Conservation (phyloP, 2,888 invertebrate genomes). For the Panopea generosa region DNA sequence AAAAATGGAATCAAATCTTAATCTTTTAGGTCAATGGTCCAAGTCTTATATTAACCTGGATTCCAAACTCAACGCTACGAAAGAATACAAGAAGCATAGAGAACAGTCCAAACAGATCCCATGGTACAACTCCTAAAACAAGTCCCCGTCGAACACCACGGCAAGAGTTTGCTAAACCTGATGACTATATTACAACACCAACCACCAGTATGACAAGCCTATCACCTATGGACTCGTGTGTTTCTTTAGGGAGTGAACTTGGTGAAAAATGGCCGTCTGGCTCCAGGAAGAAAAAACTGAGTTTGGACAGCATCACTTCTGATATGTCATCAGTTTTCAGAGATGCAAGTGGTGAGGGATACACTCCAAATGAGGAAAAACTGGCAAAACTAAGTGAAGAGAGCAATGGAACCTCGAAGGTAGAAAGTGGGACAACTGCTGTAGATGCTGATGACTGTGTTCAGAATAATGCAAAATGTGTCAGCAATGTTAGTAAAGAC, state of each 20-base stretch:
- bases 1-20: no score
- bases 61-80: conserved; percentile 95
- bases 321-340: conserved; percentile 71
- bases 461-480: conserved; percentile 78
- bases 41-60: conserved; percentile 96
- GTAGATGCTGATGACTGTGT: conserved; percentile 61
- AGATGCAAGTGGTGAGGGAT: conserved; percentile 67
- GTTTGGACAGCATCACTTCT: conserved; percentile 73
- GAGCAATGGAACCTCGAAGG: conserved; percentile 39
- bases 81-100: conserved; percentile 89
- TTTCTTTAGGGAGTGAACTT: conserved; percentile 61
- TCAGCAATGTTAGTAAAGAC: conserved; percentile 58
- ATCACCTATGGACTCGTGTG: conserved; percentile 66
- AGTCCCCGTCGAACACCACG: conserved; percentile 76
- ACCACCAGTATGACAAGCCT: conserved; percentile 67
- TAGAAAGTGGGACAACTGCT: conserved; percentile 56
- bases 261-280: conserved; percentile 22
- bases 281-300: conserved; percentile 64
- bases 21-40: conserved; percentile 86
- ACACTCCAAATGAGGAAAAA: conserved; percentile 65
- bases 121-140: conserved; percentile 73
- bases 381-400: conserved; percentile 65
- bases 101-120: conserved; percentile 81
- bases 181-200: conserved; percentile 65
- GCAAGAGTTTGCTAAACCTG: conserved; percentile 78